These are phyloP conservation scores for Notiomystis cincta DNA, from an alignment of 2,113 vertebrate species.

Conservation along the genomic window DNA sequence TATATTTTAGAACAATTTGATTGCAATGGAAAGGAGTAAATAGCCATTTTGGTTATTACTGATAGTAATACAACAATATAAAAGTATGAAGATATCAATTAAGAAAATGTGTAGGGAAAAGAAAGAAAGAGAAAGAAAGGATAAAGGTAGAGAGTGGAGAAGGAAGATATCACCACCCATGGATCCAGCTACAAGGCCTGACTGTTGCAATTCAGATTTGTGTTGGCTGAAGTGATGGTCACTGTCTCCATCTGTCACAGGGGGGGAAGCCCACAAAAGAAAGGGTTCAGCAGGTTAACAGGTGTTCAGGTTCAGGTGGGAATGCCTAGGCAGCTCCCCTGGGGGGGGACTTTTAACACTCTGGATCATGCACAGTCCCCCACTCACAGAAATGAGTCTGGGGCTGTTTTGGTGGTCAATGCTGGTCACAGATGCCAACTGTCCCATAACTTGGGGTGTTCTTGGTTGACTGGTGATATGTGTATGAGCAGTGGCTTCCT, in stretches of 20 bases:
- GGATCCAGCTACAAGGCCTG: not conserved
- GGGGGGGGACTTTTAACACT: not conserved
- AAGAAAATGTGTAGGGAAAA: not conserved
- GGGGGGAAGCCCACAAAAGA: not conserved
- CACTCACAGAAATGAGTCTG: not conserved
- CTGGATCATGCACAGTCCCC: not conserved
- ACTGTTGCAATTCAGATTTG: not conserved
- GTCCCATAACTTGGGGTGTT: not conserved
- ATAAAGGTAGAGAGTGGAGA: not conserved
- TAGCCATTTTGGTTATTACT: not conserved
- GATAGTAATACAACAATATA: not conserved
- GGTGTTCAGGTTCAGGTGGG: not conserved
- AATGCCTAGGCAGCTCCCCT: not conserved
- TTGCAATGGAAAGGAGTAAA: not conserved
- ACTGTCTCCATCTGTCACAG: accelerated
- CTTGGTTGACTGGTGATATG: not conserved
- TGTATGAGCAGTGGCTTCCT: not conserved
- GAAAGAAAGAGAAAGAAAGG: not conserved
- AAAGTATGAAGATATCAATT: not conserved
- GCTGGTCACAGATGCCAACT: not conserved
- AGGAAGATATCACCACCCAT: not conserved
- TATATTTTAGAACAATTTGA: not conserved
- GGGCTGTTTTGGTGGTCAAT: not conserved
- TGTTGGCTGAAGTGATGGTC: not conserved
- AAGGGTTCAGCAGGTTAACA: too few species aligned